Conservation (phyloP, 2,113 vertebrate genomes). For the Bombycilla garrulus region DNA sequence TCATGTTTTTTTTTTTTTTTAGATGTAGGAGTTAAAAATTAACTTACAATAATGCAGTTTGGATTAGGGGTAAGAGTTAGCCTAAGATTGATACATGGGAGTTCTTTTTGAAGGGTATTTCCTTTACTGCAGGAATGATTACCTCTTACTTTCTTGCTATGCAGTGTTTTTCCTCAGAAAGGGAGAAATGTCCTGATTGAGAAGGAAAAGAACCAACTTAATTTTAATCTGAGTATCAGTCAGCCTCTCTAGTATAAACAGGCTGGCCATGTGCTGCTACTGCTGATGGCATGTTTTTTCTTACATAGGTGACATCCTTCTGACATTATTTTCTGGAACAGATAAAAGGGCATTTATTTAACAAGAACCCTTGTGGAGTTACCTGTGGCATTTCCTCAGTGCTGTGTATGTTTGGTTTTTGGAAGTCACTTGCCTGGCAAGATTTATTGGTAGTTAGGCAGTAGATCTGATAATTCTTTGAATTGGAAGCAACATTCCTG, state of each 20-base stretch:
- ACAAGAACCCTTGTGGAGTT: background rate
- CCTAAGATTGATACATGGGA: background rate
- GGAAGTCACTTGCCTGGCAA: background rate
- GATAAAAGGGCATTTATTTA: background rate
- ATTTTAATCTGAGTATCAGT: background rate
- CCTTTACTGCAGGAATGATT: background rate
- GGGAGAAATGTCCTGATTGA: background rate
- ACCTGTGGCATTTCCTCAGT: background rate
- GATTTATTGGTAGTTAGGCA: background rate
- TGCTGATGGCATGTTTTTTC: background rate
- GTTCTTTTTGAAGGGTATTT: background rate
- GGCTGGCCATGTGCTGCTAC: background rate
- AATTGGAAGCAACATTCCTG: background rate
- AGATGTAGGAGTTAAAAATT: background rate
- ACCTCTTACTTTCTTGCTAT: background rate
- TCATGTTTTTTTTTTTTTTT: background rate
- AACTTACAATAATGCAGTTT: background rate
- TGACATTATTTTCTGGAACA: background rate
- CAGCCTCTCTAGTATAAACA: background rate
- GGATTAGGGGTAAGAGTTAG: background rate
- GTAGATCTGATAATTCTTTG: background rate
- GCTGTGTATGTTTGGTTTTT: background rate
- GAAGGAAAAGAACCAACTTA: background rate
- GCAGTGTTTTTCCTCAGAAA: background rate
- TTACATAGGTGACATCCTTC: background rate